phyloP scores from a whole-genome alignment of 2,888 invertebrate genomes.

The Erebia palarica region DNA sequence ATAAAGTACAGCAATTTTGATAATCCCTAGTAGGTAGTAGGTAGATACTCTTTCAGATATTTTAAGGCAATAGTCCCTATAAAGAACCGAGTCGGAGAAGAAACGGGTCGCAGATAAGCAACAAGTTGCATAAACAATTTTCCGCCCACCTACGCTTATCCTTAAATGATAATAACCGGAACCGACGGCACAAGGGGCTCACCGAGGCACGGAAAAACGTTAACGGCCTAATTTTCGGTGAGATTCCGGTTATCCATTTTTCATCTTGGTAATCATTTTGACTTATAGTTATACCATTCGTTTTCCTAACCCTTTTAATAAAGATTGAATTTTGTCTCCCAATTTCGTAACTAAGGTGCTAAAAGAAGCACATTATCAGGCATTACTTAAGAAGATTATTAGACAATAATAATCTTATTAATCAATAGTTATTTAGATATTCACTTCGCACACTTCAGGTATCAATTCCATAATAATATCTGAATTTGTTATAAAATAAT shows the following conservation, averaged over 20 bases:
- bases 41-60: not conserved
- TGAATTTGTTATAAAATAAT: too few species aligned
- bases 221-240: conserved; percentile 5
- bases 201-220: conserved; percentile 1
- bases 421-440: too few species aligned
- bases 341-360: too few species aligned
- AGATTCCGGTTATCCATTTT: conserved; percentile 3
- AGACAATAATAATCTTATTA: too few species aligned
- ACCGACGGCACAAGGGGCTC: not conserved
- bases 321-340: too few species aligned
- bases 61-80: not conserved
- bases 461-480: too few species aligned
- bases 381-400: too few species aligned
- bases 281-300: not conserved
- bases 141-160: conserved; percentile 2
- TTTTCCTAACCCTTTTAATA: not conserved
- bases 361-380: too few species aligned
- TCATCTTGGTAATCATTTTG: conserved; percentile 9
- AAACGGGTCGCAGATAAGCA: conserved; percentile 4
- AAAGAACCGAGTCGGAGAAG: not conserved
- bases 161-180: conserved; percentile 14
- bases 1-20: too few species aligned
- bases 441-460: too few species aligned
- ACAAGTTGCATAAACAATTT: conserved; percentile 20
- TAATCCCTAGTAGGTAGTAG: too few species aligned